Evolutionary conservation across 64 coral and sea anemone genomes (phyloP).

Genomic region (Pocillopora damicornis): DNA sequence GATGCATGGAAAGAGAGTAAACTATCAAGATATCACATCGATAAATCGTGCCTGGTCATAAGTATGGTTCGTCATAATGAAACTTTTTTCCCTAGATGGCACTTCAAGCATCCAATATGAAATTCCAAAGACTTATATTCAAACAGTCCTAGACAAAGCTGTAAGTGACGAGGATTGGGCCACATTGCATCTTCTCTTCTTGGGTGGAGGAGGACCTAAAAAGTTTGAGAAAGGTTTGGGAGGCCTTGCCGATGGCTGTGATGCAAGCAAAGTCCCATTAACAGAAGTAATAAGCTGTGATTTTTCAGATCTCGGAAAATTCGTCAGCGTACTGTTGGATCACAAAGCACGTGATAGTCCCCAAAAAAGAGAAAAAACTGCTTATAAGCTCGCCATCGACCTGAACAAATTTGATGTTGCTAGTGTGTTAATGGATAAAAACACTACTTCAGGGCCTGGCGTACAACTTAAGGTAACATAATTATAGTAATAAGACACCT

Average conservation of each 20-base stretch:
- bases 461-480: background rate
- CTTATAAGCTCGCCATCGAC: slow-evolving; percentile 23
- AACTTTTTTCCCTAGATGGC: background rate
- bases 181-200: slow-evolving; percentile 35
- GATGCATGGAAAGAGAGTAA: background rate
- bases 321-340: slow-evolving; percentile 21
- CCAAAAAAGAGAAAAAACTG: background rate
- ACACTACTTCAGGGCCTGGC: background rate
- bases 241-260: slow-evolving; percentile 41
- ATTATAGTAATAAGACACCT: background rate
- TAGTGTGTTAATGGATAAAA: background rate
- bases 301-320: background rate
- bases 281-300: background rate
- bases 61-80: background rate
- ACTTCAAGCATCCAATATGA: slow-evolving; percentile 9
- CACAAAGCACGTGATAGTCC: slow-evolving; percentile 16
- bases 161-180: slow-evolving; percentile 31
- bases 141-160: slow-evolving; percentile 8
- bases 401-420: slow-evolving; percentile 22
- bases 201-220: slow-evolving; percentile 8
- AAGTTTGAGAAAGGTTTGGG: background rate
- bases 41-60: background rate
- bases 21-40: no score
- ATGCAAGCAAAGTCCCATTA: slow-evolving; percentile 34
- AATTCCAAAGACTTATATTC: slow-evolving; percentile 15